Conservation (phyloP, 2,888 invertebrate genomes). For the Glyphotaelius pellucidus region DNA sequence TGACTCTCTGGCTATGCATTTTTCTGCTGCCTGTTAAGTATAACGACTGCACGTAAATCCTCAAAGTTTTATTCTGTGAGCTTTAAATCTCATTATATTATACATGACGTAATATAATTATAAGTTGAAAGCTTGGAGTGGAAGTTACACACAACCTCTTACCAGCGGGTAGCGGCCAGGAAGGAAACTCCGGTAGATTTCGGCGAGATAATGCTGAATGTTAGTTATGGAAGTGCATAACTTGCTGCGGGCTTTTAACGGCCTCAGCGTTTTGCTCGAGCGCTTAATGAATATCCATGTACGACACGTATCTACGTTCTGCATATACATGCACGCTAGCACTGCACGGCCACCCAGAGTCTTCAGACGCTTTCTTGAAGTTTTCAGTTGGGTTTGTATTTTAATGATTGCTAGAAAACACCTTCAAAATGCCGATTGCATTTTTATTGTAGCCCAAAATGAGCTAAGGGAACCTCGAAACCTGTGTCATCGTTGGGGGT, state of each 20-base stretch:
- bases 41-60: background rate
- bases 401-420: background rate
- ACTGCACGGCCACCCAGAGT: background rate
- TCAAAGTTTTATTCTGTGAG: background rate
- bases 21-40: background rate
- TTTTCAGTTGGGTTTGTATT: slow-evolving; percentile 8
- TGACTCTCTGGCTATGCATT: background rate
- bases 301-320: slow-evolving; percentile 24
- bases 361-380: slow-evolving; percentile 19
- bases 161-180: background rate
- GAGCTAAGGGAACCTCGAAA: background rate
- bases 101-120: background rate
- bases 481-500: background rate
- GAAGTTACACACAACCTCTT: background rate
- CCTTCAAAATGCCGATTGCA: background rate
- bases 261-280: slow-evolving; percentile 57
- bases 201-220: slow-evolving; percentile 55
- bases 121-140: background rate
- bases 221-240: slow-evolving; percentile 62
- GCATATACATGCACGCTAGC: background rate
- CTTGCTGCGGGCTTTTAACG: slow-evolving; percentile 57
- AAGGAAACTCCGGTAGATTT: slow-evolving; percentile 39
- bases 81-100: background rate
- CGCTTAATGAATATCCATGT: slow-evolving; percentile 57
- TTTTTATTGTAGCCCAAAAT: background rate